These are phyloP conservation scores for Fissipunctia ypsillon DNA, from an alignment of 2,888 invertebrate genomes.

Conservation along the genomic window DNA sequence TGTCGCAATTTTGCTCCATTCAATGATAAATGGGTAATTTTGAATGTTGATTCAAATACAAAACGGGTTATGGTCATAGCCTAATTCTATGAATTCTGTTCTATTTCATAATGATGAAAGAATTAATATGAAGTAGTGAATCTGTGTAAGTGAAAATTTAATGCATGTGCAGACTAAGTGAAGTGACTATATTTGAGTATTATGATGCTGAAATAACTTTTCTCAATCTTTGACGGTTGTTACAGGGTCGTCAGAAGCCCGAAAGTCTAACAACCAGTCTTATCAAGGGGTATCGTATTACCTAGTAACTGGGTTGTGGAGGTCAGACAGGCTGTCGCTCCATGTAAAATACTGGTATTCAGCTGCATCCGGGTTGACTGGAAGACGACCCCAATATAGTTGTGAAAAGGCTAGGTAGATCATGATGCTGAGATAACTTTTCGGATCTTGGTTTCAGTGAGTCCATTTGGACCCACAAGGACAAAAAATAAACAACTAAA, in stretches of 20 bases:
- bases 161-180: neutral
- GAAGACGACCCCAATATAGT: no score
- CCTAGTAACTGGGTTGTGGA: no score
- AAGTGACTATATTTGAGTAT: neutral
- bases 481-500: slow-evolving; percentile 32
- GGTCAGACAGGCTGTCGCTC: no score
- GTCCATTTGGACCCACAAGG: neutral
- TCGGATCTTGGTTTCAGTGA: neutral
- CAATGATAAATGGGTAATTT: neutral
- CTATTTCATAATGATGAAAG: neutral
- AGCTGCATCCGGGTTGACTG: no score
- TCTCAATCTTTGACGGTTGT: no score
- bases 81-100: neutral
- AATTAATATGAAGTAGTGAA: neutral
- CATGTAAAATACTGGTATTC: no score
- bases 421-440: neutral
- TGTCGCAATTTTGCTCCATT: neutral
- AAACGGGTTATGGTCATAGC: neutral
- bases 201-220: neutral
- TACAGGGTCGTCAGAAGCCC: no score
- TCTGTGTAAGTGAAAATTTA: neutral
- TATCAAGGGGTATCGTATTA: no score
- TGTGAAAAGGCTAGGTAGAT: no score
- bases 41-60: neutral
- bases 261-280: no score